Evolutionary conservation across 2,797 vertebrate species (phyloP), one percentile per base, ranked within the genome.

Genomic region (Parambassis ranga): DNA sequence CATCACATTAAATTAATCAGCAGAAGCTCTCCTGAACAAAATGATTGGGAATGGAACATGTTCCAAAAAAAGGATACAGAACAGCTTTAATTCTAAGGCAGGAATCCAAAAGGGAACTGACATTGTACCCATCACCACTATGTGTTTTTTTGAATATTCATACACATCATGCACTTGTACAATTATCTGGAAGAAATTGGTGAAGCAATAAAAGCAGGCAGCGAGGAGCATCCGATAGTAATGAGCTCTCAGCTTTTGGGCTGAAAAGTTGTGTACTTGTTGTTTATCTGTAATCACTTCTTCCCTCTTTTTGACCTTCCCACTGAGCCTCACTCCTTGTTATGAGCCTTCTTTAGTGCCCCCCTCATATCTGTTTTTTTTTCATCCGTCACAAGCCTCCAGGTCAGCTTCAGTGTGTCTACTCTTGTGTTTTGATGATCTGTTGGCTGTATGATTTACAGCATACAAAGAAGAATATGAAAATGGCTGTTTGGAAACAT

Each of bases 1-100:
- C 41, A 27, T 64, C 13, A 0, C 22, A 41, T 68, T 62, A 24
- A 62, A 77, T 59, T 11, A 71, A 67, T 65, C 28, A 19, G 31
- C 7, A 41, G 27, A 67, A 64, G 19, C 51, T 28, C 28, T 37
- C 28, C 35, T 46, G 35, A 50, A 55, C 19, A 67, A 63, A 67
- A 47, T 63, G 8, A 65, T 70, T 36, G 44, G 26, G 65, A 70
- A 53, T 35, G 18, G 16, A 38, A 56, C 27, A 36, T 0, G 4
- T 8, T 4, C n/a, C n/a, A 51, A 38, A 31, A 55, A 53, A 39
- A 13, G 18, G 23, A 35, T 33, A 22, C 3, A 49, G 19, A 35
- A n/a, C 8, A 5, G 10, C 9, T 37, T 65, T 11, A 47, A 39
- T 61, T 69, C 35, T 33, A 6, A 33, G 24, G 46, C 23, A 20